These are phyloP conservation scores for Netelia inedita DNA, from an alignment of 2,888 invertebrate species.

Conservation along the genomic window DNA sequence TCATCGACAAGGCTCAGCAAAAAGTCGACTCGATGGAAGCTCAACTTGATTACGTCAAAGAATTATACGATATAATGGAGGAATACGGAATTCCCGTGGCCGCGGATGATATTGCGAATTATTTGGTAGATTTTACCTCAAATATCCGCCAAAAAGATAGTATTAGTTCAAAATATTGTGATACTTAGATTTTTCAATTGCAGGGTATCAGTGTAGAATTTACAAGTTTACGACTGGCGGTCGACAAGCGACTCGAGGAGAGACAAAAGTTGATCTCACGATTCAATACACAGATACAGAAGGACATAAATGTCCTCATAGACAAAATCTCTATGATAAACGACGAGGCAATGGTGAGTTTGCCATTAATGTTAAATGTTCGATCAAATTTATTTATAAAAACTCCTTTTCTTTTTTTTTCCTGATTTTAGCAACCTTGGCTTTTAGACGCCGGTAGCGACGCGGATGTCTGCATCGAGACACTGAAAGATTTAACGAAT, in stretches of 20 bases:
- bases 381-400: background rate
- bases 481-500: conserved; percentile 88
- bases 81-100: conserved; percentile 91
- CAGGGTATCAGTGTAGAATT: conserved; percentile 88
- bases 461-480: conserved; percentile 88
- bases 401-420: background rate
- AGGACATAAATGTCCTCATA: conserved; percentile 91
- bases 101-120: conserved; percentile 90
- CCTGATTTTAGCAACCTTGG: conserved; percentile 89
- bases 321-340: conserved; percentile 91
- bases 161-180: conserved; percentile 3
- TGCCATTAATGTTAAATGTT: conserved; percentile 4
- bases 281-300: conserved; percentile 91
- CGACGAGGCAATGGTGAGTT: conserved; percentile 89
- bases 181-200: background rate
- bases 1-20: conserved; percentile 89
- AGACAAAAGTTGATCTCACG: conserved; percentile 89
- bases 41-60: conserved; percentile 92
- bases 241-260: conserved; percentile 90
- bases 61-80: conserved; percentile 93
- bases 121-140: conserved; percentile 79
- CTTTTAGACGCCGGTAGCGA: conserved; percentile 91
- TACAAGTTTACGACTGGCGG: conserved; percentile 88
- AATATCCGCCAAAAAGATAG: conserved; percentile 5
- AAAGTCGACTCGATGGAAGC: conserved; percentile 90